Evolutionary conservation across 64 coral and sea anemone species (phyloP).

Genomic region (Montipora efflorescens): DNA sequence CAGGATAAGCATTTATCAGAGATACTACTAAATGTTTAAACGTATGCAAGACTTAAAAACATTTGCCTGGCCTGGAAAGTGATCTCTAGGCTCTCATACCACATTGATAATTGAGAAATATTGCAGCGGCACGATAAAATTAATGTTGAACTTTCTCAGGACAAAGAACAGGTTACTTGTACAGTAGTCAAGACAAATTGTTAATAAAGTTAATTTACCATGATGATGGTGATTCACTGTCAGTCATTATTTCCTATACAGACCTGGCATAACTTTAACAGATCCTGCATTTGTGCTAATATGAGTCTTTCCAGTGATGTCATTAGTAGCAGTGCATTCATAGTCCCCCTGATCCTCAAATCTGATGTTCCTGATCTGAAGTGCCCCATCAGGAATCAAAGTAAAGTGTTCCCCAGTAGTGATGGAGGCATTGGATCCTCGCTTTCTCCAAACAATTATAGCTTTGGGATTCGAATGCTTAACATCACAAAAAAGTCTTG

Average conservation of each 20-base stretch:
- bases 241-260: neutral
- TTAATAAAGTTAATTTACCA: no score
- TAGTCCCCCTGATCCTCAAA: conserved; percentile 67
- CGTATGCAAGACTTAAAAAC: no score
- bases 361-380: conserved; percentile 81
- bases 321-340: conserved; percentile 70
- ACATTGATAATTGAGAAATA: no score
- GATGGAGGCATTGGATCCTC: conserved; percentile 59
- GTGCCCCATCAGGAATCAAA: conserved; percentile 58
- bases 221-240: no score
- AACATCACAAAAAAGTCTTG: conserved; percentile 76
- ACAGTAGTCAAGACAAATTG: no score
- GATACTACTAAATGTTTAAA: no score
- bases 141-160: no score
- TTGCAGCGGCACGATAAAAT: no score
- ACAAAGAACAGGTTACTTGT: no score
- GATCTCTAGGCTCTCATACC: no score
- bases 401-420: conserved; percentile 50
- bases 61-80: no score
- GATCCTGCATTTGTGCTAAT: conserved; percentile 40
- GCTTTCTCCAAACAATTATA: conserved; percentile 76
- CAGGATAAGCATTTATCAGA: no score
- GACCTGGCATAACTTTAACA: conserved; percentile 64
- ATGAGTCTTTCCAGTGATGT: conserved; percentile 52
- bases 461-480: conserved; percentile 79